Percentiles rank a stretch among this genome's conserved stretches.
These are phyloP conservation scores for Fragum fragum DNA, from an alignment of 2,888 invertebrate genomes.

Conservation along the genomic window DNA sequence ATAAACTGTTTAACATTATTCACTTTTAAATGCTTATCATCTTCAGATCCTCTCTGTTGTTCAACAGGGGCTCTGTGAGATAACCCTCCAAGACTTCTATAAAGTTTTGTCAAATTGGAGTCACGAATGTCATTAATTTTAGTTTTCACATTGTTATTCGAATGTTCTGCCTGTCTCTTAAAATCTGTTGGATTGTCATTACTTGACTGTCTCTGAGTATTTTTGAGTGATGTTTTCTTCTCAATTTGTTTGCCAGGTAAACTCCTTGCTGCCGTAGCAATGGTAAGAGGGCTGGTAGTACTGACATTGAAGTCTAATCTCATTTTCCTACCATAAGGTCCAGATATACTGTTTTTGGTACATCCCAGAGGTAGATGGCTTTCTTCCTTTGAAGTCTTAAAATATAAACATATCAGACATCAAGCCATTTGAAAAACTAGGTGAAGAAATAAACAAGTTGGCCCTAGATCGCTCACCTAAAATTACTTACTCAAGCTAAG, in stretches of 20 bases:
- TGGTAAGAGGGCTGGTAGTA: not conserved
- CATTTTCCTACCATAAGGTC: constrained; percentile 70
- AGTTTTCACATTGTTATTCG: not conserved
- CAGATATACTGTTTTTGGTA: constrained; percentile 57
- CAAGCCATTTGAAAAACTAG: no score
- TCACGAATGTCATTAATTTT: not conserved
- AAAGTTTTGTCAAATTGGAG: not conserved
- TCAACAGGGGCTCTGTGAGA: not conserved
- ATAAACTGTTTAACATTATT: constrained; percentile 4
- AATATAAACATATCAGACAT: no score
- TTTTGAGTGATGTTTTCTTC: not conserved
- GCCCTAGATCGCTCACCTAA: no score
- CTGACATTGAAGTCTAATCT: constrained; percentile 52
- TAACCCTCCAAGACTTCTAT: not conserved
- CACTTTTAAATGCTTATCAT: not conserved
- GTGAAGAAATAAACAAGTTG: no score
- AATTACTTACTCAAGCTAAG: no score
- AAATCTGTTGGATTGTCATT: not conserved
- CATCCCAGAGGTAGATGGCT: not conserved
- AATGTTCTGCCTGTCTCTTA: not conserved
- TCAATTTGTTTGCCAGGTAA: not conserved
- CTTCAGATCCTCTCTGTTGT: not conserved
- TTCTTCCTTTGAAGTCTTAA: not conserved
- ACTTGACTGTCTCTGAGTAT: not conserved
- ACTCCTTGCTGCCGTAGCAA: not conserved